Conservation (phyloP, 2,888 invertebrate species). For the Athetis lepigone region DNA sequence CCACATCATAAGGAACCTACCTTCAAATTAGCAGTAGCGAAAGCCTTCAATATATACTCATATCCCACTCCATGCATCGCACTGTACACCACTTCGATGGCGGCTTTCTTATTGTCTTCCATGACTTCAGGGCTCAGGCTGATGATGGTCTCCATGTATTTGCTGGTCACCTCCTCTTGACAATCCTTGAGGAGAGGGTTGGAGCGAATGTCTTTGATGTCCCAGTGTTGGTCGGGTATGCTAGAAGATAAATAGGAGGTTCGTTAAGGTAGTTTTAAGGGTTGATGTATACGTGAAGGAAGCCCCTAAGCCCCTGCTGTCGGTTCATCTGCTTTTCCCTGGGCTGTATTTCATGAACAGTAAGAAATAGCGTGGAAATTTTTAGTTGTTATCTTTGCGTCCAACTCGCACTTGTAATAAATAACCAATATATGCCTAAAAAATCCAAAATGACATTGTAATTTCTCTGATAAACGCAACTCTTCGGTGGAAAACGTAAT, state of each 20-base stretch:
- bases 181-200: constrained; percentile 93
- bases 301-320: no score
- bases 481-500: no score
- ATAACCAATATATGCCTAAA: no score
- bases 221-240: constrained; percentile 95
- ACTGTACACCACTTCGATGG: constrained; percentile 95
- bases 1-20: constrained; percentile 78
- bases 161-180: constrained; percentile 91
- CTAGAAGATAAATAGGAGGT: constrained; percentile 66
- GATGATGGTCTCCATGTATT: constrained; percentile 92
- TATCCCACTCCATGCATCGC: constrained; percentile 99
- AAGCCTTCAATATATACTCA: constrained; percentile 93
- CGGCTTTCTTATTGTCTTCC: constrained; percentile 89
- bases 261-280: background rate
- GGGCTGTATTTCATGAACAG: no score
- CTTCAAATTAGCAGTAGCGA: constrained; percentile 93
- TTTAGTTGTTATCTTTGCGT: no score
- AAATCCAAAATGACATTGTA: no score
- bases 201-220: constrained; percentile 90
- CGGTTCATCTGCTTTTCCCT: no score
- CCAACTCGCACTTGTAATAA: no score
- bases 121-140: constrained; percentile 89
- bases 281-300: no score
- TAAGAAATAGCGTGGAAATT: no score
- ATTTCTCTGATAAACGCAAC: no score